Conservation (phyloP, 2,113 vertebrate species). For the Telmatochromis brichardi region DNA sequence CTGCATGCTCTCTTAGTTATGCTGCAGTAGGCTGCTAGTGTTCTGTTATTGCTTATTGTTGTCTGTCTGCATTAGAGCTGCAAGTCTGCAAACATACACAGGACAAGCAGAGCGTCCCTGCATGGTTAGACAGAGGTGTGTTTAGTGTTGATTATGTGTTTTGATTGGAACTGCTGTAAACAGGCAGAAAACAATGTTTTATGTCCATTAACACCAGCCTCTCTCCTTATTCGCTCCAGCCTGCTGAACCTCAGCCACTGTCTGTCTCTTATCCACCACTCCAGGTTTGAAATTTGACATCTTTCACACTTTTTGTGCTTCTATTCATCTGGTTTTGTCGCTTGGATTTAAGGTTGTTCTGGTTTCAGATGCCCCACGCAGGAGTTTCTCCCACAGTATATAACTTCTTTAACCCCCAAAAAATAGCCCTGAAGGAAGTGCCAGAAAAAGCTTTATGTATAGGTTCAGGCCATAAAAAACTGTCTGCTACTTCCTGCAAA, state of each 20-base stretch:
- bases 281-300: background rate
- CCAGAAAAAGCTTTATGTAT: background rate
- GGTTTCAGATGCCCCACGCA: background rate
- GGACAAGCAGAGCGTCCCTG: background rate
- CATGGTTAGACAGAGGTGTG: background rate
- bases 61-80: background rate
- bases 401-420: background rate
- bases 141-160: background rate
- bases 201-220: background rate
- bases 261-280: background rate
- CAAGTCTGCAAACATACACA: background rate
- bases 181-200: background rate
- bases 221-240: background rate
- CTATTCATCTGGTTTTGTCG: background rate
- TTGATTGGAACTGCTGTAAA: background rate
- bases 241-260: background rate
- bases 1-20: background rate
- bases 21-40: background rate
- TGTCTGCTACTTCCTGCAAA: background rate
- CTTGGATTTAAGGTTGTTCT: background rate
- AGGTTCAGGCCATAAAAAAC: background rate
- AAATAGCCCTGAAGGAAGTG: background rate
- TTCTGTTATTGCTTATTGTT: background rate
- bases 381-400: background rate
- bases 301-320: background rate